phyloP scores from a whole-genome alignment of 53 echinoderm and acorn worm genomes.

The Crossaster papposus region DNA sequence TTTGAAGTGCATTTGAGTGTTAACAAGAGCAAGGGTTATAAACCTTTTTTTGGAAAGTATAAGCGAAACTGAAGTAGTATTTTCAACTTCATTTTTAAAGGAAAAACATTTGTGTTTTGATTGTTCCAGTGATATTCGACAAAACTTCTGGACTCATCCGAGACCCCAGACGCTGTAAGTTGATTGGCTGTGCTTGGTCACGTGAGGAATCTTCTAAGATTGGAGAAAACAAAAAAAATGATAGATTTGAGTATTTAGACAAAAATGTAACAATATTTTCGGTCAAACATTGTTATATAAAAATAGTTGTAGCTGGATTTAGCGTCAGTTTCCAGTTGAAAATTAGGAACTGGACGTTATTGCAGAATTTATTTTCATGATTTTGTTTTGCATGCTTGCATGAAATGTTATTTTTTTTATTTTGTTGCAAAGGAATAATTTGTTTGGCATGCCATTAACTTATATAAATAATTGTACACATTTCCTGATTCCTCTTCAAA shows the following conservation, averaged over 20 bases:
- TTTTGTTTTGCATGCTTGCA: slow-evolving; percentile 26
- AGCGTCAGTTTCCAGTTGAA: not conserved
- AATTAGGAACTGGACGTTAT: not conserved
- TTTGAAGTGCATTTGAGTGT: too few species aligned
- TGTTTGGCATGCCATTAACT: not conserved
- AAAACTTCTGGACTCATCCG: slow-evolving; percentile 62
- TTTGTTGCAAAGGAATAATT: not conserved
- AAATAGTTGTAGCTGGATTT: not conserved
- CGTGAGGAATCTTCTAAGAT: not conserved
- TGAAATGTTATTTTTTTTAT: not conserved
- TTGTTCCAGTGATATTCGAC: slow-evolving; percentile 65
- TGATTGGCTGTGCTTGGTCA: slow-evolving; percentile 33
- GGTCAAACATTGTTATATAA: not conserved
- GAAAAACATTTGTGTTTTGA: slow-evolving; percentile 1
- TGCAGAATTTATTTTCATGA: not conserved
- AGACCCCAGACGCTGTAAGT: slow-evolving; percentile 64
- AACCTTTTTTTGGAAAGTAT: too few species aligned
- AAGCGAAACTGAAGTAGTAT: not conserved
- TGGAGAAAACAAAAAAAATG: not conserved
- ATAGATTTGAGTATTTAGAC: not conserved
- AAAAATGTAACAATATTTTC: not conserved
- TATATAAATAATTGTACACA: too few species aligned
- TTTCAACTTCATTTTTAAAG: not conserved
- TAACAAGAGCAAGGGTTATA: too few species aligned
- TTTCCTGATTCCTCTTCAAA: too few species aligned